Conservation (phyloP, 1,140 invertebrate species). For the Delia radicum region DNA sequence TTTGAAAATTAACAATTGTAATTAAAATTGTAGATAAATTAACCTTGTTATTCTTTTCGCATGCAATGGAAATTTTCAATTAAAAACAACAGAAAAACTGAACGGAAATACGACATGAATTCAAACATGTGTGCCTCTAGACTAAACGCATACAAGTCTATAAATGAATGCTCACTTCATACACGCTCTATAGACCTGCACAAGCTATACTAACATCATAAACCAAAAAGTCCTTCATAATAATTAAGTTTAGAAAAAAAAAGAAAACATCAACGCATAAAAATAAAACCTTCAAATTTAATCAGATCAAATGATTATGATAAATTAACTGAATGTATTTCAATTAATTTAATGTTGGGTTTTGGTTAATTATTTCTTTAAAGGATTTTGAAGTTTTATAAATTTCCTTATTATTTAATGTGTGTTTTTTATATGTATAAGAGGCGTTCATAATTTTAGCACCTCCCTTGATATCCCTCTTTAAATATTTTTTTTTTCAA, state of each 20-base stretch:
- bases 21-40: conserved; percentile 24
- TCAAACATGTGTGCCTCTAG: background rate
- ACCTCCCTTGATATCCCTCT: background rate
- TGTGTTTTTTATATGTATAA: background rate
- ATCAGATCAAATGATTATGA: background rate
- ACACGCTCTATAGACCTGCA: background rate
- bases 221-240: conserved; percentile 3
- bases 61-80: conserved; percentile 21
- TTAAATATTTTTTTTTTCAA: too few relatives aligned
- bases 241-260: background rate
- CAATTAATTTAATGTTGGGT: too few relatives aligned
- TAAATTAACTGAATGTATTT: background rate
- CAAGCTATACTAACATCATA: background rate
- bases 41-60: conserved; percentile 15
- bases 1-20: background rate
- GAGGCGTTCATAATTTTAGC: background rate
- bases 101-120: conserved; percentile 23
- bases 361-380: too few relatives aligned
- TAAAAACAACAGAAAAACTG: background rate
- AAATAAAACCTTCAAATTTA: conserved; percentile 10
- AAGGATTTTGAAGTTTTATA: too few relatives aligned
- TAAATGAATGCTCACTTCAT: background rate
- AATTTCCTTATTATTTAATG: background rate
- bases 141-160: background rate
- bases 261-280: background rate